Base-by-base conservation (phyloP, 2,797 vertebrate species). In the Alosa sapidissima region DNA sequence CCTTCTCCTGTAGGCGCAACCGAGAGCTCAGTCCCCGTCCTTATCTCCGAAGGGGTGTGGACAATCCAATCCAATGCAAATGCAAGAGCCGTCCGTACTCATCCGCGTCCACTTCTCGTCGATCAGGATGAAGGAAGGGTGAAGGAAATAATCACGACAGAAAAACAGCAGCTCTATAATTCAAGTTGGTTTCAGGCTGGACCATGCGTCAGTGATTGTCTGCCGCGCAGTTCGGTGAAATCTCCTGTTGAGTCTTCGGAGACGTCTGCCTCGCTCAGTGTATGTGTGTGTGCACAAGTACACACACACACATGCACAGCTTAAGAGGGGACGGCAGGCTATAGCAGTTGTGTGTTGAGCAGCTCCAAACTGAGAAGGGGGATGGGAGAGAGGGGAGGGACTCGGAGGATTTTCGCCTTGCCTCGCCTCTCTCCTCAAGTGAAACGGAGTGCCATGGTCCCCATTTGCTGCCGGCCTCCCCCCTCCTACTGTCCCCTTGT, bases 21-120 rank as follows among this genome's bases (percentile, higher is more conserved):
- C 82, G 84, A 45, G 51, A 47, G 86, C 88, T 87, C 65, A 72
- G 81, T 78, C 81, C 82, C 82, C 78, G 85, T 85, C 89, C 87
- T 87, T 87, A 85, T 89, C 85, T 90, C 85, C 36, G 9, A 83
- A 89, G 89, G 91, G 89, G 91, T 91, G 90, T 92, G 90, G 90
- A 90, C 89, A 90, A 88, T 84, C 84, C 89, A 90, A 88, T 84
- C 84, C 87, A 81, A 84, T 81, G 84, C 85, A 86, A 84, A 87
- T 84, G 84, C 83, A 81, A 87, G 86, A 82, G 75, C 86, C 87
- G 83, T 87, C 83, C 89, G 86, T 87, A 85, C 84, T 72, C 81
- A 68, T 75, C 54, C 86, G 83, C 87, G 47, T 58, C 86, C 82
- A 82, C 85, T 28, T 86, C 78, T 65, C 60, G 72, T 51, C 81